Evolutionary conservation across 2,888 invertebrate species (phyloP), one percentile per base, ranked within the genome.

Genomic region (Bimastos eiseni): DNA sequence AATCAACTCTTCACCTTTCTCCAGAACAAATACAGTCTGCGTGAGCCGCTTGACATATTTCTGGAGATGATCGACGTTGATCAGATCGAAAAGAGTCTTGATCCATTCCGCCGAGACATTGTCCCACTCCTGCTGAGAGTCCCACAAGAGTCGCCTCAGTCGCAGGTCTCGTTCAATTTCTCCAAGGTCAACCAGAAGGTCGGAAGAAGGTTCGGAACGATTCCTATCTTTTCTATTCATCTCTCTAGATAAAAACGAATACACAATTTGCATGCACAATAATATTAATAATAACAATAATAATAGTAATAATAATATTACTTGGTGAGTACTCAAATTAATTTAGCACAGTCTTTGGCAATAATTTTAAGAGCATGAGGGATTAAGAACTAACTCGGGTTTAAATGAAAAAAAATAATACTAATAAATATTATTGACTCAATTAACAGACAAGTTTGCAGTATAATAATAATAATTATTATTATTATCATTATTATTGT

Each of bases 141-240:
- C 97, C 97, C 98, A 98, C 0, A 98, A 95, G 90, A 97, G 96
- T 94, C 97, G 97, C 83, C 98, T 96, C 84, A 98, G 95, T 94
- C 97, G 97, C 6, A 98, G 96, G 92, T 98, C 97, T 36, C 95
- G 93, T 91, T 95, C 95, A 33, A 95, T 93, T 92, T 95, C 95
- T 13, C 94, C 94, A 55, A 95, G 93, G 90, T 95, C 95, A 36
- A 93, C 92, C 92, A 94, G 94, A 34, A 95, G 94, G 89, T 94
- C 94, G 91, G 94, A 94, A 1, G 94, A 94, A 11, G 70, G 70
- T n/a, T 70, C 70, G n/a, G n/a, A 70, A 5, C n/a, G 70, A n/a
- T 70, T 70, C 70, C n/a, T 30, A n/a, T 70, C 70, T n/a, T n/a
- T 30, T n/a, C 70, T 30, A 17, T n/a, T 70, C 70, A 70, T 6